These are phyloP conservation scores for Drosophila meridiana DNA, from an alignment of 2,888 invertebrate genomes.

Conservation along the genomic window DNA sequence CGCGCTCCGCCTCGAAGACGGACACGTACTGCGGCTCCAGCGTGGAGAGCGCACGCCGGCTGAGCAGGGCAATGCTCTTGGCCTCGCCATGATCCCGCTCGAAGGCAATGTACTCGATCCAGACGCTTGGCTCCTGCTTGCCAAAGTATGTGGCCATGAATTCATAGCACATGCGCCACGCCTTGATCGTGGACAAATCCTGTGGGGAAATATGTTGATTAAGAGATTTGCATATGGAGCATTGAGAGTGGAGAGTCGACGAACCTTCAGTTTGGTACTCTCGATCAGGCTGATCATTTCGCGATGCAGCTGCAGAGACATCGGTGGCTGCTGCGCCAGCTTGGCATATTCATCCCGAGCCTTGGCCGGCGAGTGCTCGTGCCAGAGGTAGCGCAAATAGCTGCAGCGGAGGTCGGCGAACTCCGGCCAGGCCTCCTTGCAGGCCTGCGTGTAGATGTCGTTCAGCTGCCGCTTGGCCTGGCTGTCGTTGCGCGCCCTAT, in stretches of 20 bases:
- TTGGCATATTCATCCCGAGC: slow-evolving; percentile 88
- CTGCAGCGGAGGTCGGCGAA: slow-evolving; percentile 77
- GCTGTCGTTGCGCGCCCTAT: slow-evolving; percentile 70
- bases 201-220: slow-evolving; percentile 74
- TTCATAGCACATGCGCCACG: slow-evolving; percentile 88
- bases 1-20: slow-evolving; percentile 60
- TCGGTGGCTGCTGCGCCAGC: slow-evolving; percentile 87
- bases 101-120: slow-evolving; percentile 91
- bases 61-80: slow-evolving; percentile 86
- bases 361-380: slow-evolving; percentile 84
- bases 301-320: slow-evolving; percentile 87
- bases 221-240: neutral
- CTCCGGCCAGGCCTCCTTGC: slow-evolving; percentile 63
- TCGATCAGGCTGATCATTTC: slow-evolving; percentile 87
- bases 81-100: slow-evolving; percentile 88
- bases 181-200: slow-evolving; percentile 85
- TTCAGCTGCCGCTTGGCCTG: slow-evolving; percentile 64
- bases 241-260: neutral
- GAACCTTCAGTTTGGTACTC: slow-evolving; percentile 52
- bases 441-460: slow-evolving; percentile 76
- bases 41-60: slow-evolving; percentile 88
- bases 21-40: slow-evolving; percentile 84
- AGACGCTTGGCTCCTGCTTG: slow-evolving; percentile 87
- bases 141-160: slow-evolving; percentile 89
- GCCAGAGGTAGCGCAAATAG: slow-evolving; percentile 71